Base-by-base conservation (phyloP, 2,888 invertebrate species). In the Petrophora chlorosata region DNA sequence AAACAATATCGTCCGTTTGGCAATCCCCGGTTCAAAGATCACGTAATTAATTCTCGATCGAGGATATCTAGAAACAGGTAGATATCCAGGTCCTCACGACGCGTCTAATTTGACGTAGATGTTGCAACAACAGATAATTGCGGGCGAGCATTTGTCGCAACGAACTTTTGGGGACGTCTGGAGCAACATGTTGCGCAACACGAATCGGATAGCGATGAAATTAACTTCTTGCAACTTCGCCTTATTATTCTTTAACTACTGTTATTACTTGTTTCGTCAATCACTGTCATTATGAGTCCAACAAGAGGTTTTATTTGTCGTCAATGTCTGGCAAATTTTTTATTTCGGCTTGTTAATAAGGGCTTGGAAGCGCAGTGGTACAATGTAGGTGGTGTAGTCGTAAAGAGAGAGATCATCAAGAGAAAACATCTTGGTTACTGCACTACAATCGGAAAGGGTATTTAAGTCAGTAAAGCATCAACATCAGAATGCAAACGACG, bases 191-290 rank as follows among this genome's bases (percentile, higher is more conserved):
- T 85, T 84, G 70, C 65, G 73, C 66, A 83, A 85, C 55, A 38
- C 63, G 67, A 63, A 70, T 73, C 67, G 62, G 76, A 76, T 78
- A 71, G 69, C 79, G 73, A 73, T 74, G 69, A 71, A 80, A 82
- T 82, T 83, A 73, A 73, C 73, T 70, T 79, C 73, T 76, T 64
- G 81, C 76, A 79, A 81, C 70, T 68, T 67, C 64, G 71, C 59
- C 79, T 84, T 80, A 80, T 85, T 82, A 82, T 82, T 81, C 72
- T 72, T 73, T 76, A 83, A 82, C 76, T 67, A 84, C 83, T 63
- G 75, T 83, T 75, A 84, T 85, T 84, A 84, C 61, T 65, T 65
- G 62, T 76, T 80, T 79, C 76, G 75, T 72, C 78, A 78, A 80
- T 76, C 69, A 75, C 75, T 65, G 73, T 79, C 61, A 79, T 84